phyloP scores from a whole-genome alignment of 2,888 invertebrate species.

The Altica lythri region DNA sequence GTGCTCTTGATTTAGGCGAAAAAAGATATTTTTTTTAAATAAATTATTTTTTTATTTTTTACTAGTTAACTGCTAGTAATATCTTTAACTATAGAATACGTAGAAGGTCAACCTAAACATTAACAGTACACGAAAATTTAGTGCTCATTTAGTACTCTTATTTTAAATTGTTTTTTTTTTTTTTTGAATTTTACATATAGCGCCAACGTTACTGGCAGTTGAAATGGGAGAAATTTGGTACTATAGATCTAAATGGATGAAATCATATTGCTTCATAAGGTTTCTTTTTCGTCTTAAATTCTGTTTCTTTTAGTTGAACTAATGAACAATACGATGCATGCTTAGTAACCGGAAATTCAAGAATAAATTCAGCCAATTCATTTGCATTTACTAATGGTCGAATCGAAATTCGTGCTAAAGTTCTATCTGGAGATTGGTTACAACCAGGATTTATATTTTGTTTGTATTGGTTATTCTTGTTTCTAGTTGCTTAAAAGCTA shows the following conservation, averaged over 20 bases:
- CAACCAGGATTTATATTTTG: too few relatives aligned
- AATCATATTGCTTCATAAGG: slow-evolving; percentile 64
- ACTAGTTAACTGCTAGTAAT: too few relatives aligned
- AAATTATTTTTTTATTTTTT: too few relatives aligned
- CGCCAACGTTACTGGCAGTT: slow-evolving; percentile 65
- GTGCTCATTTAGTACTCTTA: too few relatives aligned
- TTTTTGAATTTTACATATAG: slow-evolving; percentile 65
- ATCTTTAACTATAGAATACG: too few relatives aligned
- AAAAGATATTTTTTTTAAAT: too few relatives aligned
- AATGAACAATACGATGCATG: slow-evolving; percentile 62
- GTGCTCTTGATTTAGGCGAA: too few relatives aligned
- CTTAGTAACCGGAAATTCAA: slow-evolving; percentile 66
- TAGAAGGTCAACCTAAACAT: too few relatives aligned
- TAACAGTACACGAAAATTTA: too few relatives aligned
- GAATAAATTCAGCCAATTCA: slow-evolving; percentile 65
- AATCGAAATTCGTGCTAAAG: slow-evolving; percentile 67
- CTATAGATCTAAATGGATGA: slow-evolving; percentile 64
- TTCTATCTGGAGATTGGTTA: slow-evolving; percentile 74
- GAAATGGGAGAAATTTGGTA: slow-evolving; percentile 60
- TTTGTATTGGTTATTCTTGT: too few relatives aligned
- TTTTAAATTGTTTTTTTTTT: too few relatives aligned
- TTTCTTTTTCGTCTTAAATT: neutral
- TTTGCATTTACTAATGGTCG: slow-evolving; percentile 70
- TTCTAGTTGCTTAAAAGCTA: neutral
- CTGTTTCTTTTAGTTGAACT: slow-evolving; percentile 59